phyloP scores from a whole-genome alignment of 2,888 invertebrate species.

The Gnatocerus cornutus region DNA sequence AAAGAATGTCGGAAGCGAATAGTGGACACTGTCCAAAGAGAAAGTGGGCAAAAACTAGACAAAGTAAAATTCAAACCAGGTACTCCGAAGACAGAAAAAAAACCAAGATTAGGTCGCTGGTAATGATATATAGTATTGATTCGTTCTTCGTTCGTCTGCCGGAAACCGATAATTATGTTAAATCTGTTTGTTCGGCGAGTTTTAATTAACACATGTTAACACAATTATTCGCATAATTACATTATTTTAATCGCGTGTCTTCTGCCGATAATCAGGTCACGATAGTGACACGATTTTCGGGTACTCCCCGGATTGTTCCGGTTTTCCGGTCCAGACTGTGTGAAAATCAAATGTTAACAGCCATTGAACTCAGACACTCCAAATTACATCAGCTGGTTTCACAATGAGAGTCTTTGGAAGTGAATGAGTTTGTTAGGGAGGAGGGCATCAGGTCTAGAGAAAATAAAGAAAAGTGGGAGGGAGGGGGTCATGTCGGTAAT shows the following conservation, averaged over 20 bases:
- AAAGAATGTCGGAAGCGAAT: conserved; percentile 48
- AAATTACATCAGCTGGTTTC: conserved; percentile 53
- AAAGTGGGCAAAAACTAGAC: conserved; percentile 50
- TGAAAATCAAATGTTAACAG: conserved; percentile 35
- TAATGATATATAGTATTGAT: conserved; percentile 39
- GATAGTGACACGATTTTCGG: conserved; percentile 1
- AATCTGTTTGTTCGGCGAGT: conserved; percentile 39
- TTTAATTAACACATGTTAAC: conserved; percentile 38
- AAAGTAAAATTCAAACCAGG: conserved; percentile 44
- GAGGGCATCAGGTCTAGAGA: conserved; percentile 57
- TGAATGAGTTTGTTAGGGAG: conserved; percentile 57
- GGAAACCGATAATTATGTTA: conserved; percentile 44
- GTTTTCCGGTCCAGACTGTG: conserved; percentile 32
- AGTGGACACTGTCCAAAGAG: conserved; percentile 49
- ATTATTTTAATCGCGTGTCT: conserved; percentile 12
- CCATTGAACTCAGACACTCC: conserved; percentile 43
- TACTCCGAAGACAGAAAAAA: conserved; percentile 37
- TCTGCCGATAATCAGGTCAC: conserved; percentile 10
- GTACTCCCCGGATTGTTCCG: conserved; percentile 24
- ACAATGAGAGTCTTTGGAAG: conserved; percentile 51
- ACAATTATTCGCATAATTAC: conserved; percentile 26
- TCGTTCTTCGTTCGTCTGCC: conserved; percentile 15
- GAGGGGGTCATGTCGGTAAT: conserved; percentile 58
- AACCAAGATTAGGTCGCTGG: conserved; percentile 39
- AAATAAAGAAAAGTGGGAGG: conserved; percentile 61